Evolutionary conservation across 2,888 invertebrate genomes (phyloP), one percentile per base, ranked within the genome.

Genomic region (Leptodirus hochenwartii): DNA sequence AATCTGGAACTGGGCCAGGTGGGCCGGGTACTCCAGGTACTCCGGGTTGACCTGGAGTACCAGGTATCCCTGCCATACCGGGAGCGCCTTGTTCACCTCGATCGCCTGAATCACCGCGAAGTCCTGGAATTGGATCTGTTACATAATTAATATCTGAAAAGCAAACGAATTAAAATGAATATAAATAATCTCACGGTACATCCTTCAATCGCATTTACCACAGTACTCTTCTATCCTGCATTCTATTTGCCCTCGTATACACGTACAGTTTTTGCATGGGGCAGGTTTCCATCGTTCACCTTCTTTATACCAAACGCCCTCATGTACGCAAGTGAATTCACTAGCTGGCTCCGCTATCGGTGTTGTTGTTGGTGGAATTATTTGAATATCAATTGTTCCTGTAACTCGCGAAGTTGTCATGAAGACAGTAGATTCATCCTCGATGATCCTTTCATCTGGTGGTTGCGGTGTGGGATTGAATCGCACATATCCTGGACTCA

Each of bases 191-290:
- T 24, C 10, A 10, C 12, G n/a, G 10, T n/a, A 24, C n/a, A 24
- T 25, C 15, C 25, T 14, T 24, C 15, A 26, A 12, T 31, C 17
- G 4, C 2, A 22, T 4, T 4, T 30, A n/a, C n/a, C n/a, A n/a
- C n/a, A n/a, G n/a, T n/a, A n/a, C n/a, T n/a, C n/a, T n/a, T n/a
- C n/a, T n/a, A n/a, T 51, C 33, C 41, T 53, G 43, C 72, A 72
- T 27, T 61, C 55, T 24, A 77, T 64, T 23, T 64, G 58, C 0
- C 78, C 77, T 13, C 59, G 53, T 28, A 56, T 54, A 47, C 87
- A 87, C 25, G 64, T 61, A 47, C 87, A 87, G 14, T 66, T 58
- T 0, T 75, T 77, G 45, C 81, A 79, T 39, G 66, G 64, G 46
- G 71, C 74, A 39, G 73, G 70, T 31, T 54, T 57, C 66, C 75